Percentiles rank a stretch among this genome's conserved stretches.
These are phyloP conservation scores for Clarias fuscus DNA, from an alignment of 2,797 vertebrate genomes.

Conservation along the genomic window DNA sequence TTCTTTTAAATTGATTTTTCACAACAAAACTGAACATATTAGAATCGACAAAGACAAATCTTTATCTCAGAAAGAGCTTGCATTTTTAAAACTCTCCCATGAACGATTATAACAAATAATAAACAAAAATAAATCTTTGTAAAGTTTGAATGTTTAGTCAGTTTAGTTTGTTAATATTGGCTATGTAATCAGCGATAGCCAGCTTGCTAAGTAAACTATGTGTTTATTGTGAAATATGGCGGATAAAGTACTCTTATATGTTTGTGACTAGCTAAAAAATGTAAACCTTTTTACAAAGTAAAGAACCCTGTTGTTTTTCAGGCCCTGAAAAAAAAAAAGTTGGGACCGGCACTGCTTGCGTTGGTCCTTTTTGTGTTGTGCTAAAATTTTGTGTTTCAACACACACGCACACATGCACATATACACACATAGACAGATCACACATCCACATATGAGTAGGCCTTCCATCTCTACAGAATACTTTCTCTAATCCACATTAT, in stretches of 20 bases:
- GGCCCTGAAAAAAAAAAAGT: not conserved
- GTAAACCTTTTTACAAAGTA: not conserved
- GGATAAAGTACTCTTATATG: not conserved
- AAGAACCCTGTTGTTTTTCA: not conserved
- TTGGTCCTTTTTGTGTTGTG: slow-evolving; percentile 28
- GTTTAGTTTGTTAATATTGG: not conserved
- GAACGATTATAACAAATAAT: not conserved
- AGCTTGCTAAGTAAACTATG: not conserved
- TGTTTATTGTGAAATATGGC: not conserved
- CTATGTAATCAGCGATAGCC: not conserved
- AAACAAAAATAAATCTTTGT: not conserved
- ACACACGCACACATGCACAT: slow-evolving; percentile 19
- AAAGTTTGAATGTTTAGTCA: not conserved
- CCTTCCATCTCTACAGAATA: not conserved
- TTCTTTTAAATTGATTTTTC: no score
- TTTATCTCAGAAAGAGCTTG: not conserved
- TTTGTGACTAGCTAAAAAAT: not conserved
- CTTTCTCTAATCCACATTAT: not conserved
- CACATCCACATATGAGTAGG: not conserved
- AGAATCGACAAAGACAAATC: not conserved
- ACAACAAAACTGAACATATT: not conserved
- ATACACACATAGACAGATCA: not conserved
- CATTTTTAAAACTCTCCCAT: not conserved
- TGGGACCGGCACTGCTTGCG: slow-evolving; percentile 30
- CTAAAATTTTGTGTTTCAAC: not conserved